Percentiles rank a stretch among this genome's conserved stretches.
Conservation (phyloP, 1,140 invertebrate genomes). For the Zaprionus camerounensis region DNA sequence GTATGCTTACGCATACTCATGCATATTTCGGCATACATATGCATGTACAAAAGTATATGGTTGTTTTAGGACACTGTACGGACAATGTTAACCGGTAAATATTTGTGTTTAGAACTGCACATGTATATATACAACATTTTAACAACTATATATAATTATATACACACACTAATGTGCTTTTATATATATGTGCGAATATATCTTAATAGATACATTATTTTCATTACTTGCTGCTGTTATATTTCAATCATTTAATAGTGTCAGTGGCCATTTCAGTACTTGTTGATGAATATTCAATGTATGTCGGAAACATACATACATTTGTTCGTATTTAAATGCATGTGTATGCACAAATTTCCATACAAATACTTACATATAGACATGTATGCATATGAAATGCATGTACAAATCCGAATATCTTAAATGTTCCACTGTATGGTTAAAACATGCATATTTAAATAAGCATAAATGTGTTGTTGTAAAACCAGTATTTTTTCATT, state of each 20-base stretch:
- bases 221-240: background rate
- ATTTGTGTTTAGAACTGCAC: background rate
- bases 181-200: background rate
- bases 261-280: slow-evolving; percentile 16
- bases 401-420: slow-evolving; percentile 6
- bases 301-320: background rate
- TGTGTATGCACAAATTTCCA: slow-evolving; percentile 13
- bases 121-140: background rate
- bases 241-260: background rate
- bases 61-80: background rate
- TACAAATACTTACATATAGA: slow-evolving; percentile 19
- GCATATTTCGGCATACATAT: slow-evolving; percentile 5
- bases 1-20: background rate
- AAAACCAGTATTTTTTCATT: slow-evolving; percentile 19
- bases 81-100: background rate
- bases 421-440: background rate
- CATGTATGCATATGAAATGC: slow-evolving; percentile 19
- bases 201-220: slow-evolving; percentile 6
- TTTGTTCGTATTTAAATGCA: slow-evolving; percentile 11
- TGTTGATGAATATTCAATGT: slow-evolving; percentile 36
- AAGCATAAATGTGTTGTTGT: slow-evolving; percentile 10
- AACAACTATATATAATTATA: background rate
- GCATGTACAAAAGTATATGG: slow-evolving; percentile 6
- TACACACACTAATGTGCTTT: background rate
- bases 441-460: slow-evolving; percentile 19